Percentiles rank a stretch among this genome's conserved stretches.
Conservation (phyloP, 2,797 vertebrate species). For the Glyptemys insculpta region DNA sequence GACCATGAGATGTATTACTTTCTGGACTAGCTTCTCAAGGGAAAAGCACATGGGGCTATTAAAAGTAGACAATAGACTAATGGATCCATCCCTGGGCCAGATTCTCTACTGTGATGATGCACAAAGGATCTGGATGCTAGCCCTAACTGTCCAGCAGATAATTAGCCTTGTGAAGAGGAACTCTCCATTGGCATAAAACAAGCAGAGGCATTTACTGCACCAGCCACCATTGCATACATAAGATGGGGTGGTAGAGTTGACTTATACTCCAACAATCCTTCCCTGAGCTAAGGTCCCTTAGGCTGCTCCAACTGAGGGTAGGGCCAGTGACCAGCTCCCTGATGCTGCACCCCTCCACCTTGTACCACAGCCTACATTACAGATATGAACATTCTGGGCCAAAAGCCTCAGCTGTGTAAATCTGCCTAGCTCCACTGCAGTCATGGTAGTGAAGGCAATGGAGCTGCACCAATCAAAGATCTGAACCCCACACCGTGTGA, state of each 20-base stretch:
- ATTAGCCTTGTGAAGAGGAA: not conserved
- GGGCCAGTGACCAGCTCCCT: not conserved
- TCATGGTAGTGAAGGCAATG: not conserved
- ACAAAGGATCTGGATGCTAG: not conserved
- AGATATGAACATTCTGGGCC: not conserved
- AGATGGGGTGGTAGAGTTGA: not conserved
- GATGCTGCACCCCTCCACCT: too few relatives aligned
- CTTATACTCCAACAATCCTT: not conserved
- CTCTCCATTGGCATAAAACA: not conserved
- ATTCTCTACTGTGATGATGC: not conserved
- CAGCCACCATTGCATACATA: not conserved
- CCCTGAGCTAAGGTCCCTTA: not conserved
- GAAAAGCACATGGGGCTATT: not conserved
- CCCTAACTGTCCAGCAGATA: not conserved
- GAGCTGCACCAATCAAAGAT: not conserved
- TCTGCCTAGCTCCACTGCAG: not conserved
- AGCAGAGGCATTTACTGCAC: not conserved
- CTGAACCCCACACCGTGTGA: accelerated
- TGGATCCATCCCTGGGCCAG: not conserved
- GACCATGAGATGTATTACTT: not conserved
- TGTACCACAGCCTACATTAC: not conserved
- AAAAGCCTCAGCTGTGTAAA: not conserved
- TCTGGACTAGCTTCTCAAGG: not conserved
- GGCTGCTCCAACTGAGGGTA: not conserved
- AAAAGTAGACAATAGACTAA: not conserved